These are phyloP conservation scores for Spodoptera frugiperda DNA, from an alignment of 1,140 invertebrate species.

Conservation along the genomic window DNA sequence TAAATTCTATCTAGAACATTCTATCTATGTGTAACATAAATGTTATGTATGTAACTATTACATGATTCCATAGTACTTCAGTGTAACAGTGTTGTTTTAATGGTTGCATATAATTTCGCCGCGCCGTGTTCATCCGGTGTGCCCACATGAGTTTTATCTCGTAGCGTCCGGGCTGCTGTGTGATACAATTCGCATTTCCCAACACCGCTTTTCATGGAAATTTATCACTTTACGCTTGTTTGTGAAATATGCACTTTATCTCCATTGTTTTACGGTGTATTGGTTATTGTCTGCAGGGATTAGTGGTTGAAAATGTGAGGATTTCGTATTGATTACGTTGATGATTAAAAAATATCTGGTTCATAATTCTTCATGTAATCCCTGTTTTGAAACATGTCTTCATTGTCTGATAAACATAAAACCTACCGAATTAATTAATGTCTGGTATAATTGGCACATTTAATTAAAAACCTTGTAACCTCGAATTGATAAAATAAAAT, in stretches of 20 bases:
- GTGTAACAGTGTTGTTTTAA: slow-evolving; percentile 36
- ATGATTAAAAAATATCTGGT: no score
- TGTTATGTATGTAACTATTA: slow-evolving; percentile 1
- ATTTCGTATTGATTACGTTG: no score
- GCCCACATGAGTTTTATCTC: slow-evolving; percentile 39
- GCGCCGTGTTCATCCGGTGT: slow-evolving; percentile 38
- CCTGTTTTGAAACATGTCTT: no score
- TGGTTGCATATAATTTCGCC: slow-evolving; percentile 42
- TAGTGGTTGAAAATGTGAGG: no score
- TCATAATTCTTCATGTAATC: no score
- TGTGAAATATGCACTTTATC: neutral
- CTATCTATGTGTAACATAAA: neutral
- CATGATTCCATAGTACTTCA: slow-evolving; percentile 14
- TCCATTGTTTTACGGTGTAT: no score
- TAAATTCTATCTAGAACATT: slow-evolving; percentile 1
- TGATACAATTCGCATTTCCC: slow-evolving; percentile 5
- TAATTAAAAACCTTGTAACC: no score
- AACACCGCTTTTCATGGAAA: slow-evolving; percentile 23
- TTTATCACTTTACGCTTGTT: slow-evolving; percentile 9
- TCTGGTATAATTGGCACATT: no score
- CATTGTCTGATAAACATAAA: no score
- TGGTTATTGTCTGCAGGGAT: no score
- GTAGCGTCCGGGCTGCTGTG: slow-evolving; percentile 20
- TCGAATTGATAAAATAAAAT: no score
- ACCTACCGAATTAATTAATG: no score